Base-by-base conservation (phyloP, 1,140 invertebrate genomes). In the Chymomyza costata region DNA sequence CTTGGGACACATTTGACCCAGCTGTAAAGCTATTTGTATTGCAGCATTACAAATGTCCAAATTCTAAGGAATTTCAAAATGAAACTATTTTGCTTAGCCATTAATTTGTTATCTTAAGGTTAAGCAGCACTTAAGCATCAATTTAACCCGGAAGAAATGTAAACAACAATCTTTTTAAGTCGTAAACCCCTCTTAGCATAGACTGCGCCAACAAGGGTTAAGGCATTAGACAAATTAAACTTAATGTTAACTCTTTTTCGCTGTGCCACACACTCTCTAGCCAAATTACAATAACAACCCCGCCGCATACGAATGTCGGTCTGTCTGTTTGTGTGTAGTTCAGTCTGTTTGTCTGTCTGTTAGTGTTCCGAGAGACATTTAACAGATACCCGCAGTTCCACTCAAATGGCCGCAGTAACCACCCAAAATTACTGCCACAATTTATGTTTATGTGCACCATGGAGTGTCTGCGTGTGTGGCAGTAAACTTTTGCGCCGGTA, bases 171-270 rank as follows among this genome's bases (percentile, higher is more conserved):
- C n/a, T n/a, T n/a, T n/a, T n/a, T n/a, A n/a, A n/a, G n/a, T n/a
- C n/a, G n/a, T n/a, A n/a, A n/a, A n/a, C n/a, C n/a, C n/a, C n/a
- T n/a, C n/a, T n/a, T n/a, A n/a, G n/a, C n/a, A n/a, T n/a, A n/a
- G n/a, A n/a, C n/a, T n/a, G n/a, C n/a, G n/a, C n/a, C 28, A 30
- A n/a, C 28, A 30, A 6, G 70, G 65, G 65, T 62, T 66, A 41
- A 37, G 45, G 46, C 71, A 71, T 71, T 78, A 71, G 47, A 71
- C 64, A 71, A 80, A 80, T 80, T 80, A 80, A 71, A 78, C 58
- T 58, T 78, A 65, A 78, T 67, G 63, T 37, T 60, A 65, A 56
- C 63, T 78, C 44, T 39, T 63, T 54, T 57, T 62, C 45, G 52
- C n/a, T n/a, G n/a, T 14, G 38, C 25, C 40, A 54, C 64, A 51